Conservation (phyloP, 2,888 invertebrate species). For the Hesperia comma region DNA sequence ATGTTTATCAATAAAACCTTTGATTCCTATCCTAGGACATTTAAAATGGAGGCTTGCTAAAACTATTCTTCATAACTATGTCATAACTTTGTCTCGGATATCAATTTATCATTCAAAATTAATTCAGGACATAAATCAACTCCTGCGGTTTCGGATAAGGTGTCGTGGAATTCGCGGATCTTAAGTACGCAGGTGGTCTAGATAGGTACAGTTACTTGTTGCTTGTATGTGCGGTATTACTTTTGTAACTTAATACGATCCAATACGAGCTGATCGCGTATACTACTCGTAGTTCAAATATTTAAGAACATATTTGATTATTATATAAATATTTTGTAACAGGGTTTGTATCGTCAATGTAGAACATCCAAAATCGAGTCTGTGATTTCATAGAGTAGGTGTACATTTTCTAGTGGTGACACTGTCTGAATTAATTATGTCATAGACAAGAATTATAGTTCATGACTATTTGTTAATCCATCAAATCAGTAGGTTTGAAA, state of each 20-base stretch:
- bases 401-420: background rate
- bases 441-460: background rate
- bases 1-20: constrained; percentile 5
- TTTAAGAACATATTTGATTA: too few species aligned
- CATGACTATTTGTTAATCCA: background rate
- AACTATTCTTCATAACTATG: constrained; percentile 26
- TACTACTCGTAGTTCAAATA: background rate
- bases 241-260: constrained; percentile 10
- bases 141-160: constrained; percentile 23
- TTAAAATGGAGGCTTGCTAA: constrained; percentile 9
- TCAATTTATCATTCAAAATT: constrained; percentile 33
- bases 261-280: constrained; percentile 3
- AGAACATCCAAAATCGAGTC: too few species aligned
- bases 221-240: background rate
- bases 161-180: constrained; percentile 14
- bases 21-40: background rate
- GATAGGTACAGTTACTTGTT: background rate
- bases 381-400: too few species aligned
- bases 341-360: too few species aligned
- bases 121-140: constrained; percentile 31
- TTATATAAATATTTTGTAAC: too few species aligned
- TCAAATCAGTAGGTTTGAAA: background rate
- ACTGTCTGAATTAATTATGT: background rate
- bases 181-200: constrained; percentile 19
- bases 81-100: constrained; percentile 30